Conservation (phyloP, 2,888 invertebrate genomes). For the Caenorhabditis plicata region DNA sequence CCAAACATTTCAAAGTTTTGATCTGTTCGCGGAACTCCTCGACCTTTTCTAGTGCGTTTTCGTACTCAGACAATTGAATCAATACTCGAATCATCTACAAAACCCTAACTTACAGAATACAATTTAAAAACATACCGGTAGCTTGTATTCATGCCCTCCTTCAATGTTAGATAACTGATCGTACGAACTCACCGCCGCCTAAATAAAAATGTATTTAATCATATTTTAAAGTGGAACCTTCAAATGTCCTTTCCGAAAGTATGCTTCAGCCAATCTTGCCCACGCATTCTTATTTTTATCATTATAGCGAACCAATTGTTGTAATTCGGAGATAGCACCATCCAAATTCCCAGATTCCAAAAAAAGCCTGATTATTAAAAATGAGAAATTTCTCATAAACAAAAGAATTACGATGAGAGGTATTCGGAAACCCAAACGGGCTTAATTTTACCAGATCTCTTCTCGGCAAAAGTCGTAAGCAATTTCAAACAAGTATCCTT, state of each 20-base stretch:
- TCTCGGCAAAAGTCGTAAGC: constrained; percentile 4
- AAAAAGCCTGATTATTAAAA: constrained; percentile 21
- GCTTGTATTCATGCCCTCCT: constrained; percentile 16
- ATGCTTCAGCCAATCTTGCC: constrained; percentile 32
- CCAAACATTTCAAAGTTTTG: neutral
- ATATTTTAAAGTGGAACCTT: no score
- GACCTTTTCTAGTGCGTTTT: constrained; percentile 25
- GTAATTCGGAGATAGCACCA: constrained; percentile 32
- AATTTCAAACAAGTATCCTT: constrained; percentile 2
- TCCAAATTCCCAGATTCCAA: constrained; percentile 14
- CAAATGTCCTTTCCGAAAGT: constrained; percentile 32
- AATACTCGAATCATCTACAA: constrained; percentile 27
- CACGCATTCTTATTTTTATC: constrained; percentile 20
- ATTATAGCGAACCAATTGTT: constrained; percentile 25
- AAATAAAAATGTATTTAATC: no score
- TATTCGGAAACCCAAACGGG: constrained; percentile 27
- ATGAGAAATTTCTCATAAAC: no score
- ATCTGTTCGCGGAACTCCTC: constrained; percentile 8
- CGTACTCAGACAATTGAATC: constrained; percentile 30
- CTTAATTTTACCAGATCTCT: constrained; percentile 1
- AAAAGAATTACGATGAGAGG: constrained; percentile 13
- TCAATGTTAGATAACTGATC: constrained; percentile 22
- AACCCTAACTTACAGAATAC: neutral
- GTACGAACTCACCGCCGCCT: constrained; percentile 38
- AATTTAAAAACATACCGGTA: constrained; percentile 18